A percentile compares a stretch with the other conserved stretches of the same genome.
Conservation (phyloP, 23 tunicate genomes). For the Corella eumyota region DNA sequence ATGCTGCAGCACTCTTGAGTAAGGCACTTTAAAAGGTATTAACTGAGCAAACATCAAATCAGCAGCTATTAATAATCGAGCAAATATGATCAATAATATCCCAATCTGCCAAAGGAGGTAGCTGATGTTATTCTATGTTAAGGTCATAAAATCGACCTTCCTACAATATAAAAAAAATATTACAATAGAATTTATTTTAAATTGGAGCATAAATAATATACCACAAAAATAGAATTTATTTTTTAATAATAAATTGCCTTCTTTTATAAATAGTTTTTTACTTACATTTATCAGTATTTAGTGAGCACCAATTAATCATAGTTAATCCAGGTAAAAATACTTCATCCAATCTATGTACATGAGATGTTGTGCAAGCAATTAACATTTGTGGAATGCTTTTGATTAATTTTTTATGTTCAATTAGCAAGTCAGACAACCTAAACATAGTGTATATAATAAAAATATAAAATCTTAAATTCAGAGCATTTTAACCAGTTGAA, state of each 20-base stretch:
- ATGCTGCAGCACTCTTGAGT: too few relatives aligned
- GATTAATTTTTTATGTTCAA: constrained; percentile 29
- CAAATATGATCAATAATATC: too few relatives aligned
- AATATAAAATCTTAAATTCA: too few relatives aligned
- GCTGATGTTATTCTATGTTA: too few relatives aligned
- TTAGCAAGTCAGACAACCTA: constrained; percentile 48
- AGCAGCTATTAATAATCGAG: too few relatives aligned
- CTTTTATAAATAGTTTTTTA: neutral
- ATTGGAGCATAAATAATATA: neutral
- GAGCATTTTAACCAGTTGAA: too few relatives aligned
- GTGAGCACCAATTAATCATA: constrained; percentile 65
- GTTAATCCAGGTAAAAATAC: constrained; percentile 71
- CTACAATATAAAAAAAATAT: too few relatives aligned
- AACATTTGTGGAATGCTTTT: constrained; percentile 45
- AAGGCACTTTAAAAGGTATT: too few relatives aligned
- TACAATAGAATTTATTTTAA: too few relatives aligned
- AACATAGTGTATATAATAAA: neutral
- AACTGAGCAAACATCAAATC: too few relatives aligned
- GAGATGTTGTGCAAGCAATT: constrained; percentile 38
- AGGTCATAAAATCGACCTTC: too few relatives aligned
- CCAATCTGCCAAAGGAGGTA: too few relatives aligned
- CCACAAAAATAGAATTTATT: neutral
- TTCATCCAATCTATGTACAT: constrained; percentile 59
- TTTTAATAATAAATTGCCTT: neutral
- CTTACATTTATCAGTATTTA: constrained; percentile 67